Conservation (phyloP, 2,888 invertebrate genomes). For the Abrostola tripartita region DNA sequence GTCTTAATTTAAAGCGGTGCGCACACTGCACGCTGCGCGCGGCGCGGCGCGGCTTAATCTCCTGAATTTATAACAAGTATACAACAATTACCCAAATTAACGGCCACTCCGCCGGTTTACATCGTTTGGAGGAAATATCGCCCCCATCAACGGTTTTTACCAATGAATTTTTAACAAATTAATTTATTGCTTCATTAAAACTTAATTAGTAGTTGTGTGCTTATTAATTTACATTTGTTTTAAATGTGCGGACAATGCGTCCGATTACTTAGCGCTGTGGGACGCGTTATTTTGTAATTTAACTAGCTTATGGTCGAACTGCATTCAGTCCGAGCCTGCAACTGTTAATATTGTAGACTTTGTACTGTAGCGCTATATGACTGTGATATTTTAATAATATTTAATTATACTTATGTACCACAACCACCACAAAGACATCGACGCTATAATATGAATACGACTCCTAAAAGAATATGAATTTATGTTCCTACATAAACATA, state of each 20-base stretch:
- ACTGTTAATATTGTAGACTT: not conserved
- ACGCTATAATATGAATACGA: too few relatives aligned
- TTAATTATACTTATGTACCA: too few relatives aligned
- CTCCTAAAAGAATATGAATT: too few relatives aligned
- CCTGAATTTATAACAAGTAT: constrained; percentile 77
- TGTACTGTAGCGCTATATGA: not conserved
- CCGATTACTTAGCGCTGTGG: constrained; percentile 31
- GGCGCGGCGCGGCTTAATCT: constrained; percentile 67
- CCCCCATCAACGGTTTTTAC: constrained; percentile 65
- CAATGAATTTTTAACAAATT: constrained; percentile 84
- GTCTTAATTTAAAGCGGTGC: constrained; percentile 55
- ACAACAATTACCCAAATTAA: constrained; percentile 80
- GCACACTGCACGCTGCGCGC: constrained; percentile 46
- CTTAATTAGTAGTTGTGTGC: constrained; percentile 73
- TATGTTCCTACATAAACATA: too few relatives aligned
- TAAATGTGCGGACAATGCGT: constrained; percentile 41
- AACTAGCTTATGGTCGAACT: constrained; percentile 7
- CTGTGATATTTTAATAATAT: too few relatives aligned
- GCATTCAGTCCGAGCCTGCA: not conserved
- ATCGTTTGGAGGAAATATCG: constrained; percentile 66
- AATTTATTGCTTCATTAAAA: constrained; percentile 83
- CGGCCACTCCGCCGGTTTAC: constrained; percentile 71
- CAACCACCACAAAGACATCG: too few relatives aligned
- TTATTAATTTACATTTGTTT: constrained; percentile 53
- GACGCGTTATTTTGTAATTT: constrained; percentile 25